Evolutionary conservation across 35 echinoderm and acorn worm species (phyloP), one percentile per base, ranked within the genome.

Genomic region (Eucidaris tribuloides): DNA sequence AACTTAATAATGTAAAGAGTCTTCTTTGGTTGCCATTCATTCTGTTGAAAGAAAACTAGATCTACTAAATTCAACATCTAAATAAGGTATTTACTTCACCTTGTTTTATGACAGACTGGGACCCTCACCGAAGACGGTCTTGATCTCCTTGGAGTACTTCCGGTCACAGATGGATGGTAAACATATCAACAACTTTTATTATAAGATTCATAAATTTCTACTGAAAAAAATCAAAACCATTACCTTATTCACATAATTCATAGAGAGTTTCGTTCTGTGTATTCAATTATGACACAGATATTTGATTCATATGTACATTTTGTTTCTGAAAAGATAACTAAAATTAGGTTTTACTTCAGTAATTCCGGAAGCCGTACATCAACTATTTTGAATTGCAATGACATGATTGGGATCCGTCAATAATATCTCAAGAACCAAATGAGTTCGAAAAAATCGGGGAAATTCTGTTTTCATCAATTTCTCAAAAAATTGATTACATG

Each of bases 101-200:
- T 46, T 42, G 30, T 71, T 43, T 78, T n/a, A 82, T 52, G 65
- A 3, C 39, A 97, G 94, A 97, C 94, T 17, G 94, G 94, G 5
- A 97, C 94, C 0, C 70, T 97, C 11, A 97, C 94, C 7, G 94
- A 97, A 78, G 94, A 97, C 45, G 86, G 91, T 15, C 79, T 97
- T 39, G 89, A 97, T 65, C 65, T 97, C 3, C 71, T 89, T 54
- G 94, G 89, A 18, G 94, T 97, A 20, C 80, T 63, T 32, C 31
- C 57, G 30, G 85, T 42, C 38, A 19, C 11, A 33, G 29, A 64
- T 32, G 58, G 72, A 43, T 17, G 56, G 85, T 87, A 87, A 57
- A 33, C 13, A 52, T 78, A n/a, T 17, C 14, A 2, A n/a, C 49
- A 13, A 2, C 13, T 54, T 54, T 54, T 13, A 54, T n/a, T 54